Evolutionary conservation across 2,797 vertebrate genomes (phyloP).

Genomic region (Tympanoctomys barrerae): DNA sequence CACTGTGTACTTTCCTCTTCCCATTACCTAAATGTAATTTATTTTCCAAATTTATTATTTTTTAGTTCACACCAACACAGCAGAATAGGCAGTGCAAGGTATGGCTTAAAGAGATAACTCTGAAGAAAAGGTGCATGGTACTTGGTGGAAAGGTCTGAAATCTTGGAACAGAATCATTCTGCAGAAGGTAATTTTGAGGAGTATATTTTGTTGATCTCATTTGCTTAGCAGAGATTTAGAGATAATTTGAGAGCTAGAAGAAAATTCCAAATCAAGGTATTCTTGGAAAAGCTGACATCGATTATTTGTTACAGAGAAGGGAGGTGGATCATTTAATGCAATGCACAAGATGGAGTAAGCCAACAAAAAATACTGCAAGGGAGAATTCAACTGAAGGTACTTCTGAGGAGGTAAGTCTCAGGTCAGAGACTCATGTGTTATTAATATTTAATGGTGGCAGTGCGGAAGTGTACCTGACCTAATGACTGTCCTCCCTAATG

Average conservation of each 20-base stretch:
- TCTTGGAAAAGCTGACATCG: neutral
- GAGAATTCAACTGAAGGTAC: neutral
- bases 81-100: neutral
- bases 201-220: neutral
- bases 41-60: neutral
- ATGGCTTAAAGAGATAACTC: neutral
- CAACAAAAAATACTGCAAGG: neutral
- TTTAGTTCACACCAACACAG: neutral
- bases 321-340: neutral
- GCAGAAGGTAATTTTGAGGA: neutral
- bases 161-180: neutral
- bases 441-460: neutral
- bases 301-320: neutral
- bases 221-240: slow-evolving; percentile 41
- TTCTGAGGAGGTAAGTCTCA: neutral
- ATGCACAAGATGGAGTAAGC: neutral
- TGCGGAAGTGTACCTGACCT: neutral
- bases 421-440: neutral
- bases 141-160: neutral
- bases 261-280: slow-evolving; percentile 15
- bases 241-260: neutral
- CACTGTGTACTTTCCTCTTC: neutral
- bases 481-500: neutral
- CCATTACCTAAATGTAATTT: neutral
- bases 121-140: neutral